Conservation (phyloP, 1,140 invertebrate genomes). For the Ceratina japonica region DNA sequence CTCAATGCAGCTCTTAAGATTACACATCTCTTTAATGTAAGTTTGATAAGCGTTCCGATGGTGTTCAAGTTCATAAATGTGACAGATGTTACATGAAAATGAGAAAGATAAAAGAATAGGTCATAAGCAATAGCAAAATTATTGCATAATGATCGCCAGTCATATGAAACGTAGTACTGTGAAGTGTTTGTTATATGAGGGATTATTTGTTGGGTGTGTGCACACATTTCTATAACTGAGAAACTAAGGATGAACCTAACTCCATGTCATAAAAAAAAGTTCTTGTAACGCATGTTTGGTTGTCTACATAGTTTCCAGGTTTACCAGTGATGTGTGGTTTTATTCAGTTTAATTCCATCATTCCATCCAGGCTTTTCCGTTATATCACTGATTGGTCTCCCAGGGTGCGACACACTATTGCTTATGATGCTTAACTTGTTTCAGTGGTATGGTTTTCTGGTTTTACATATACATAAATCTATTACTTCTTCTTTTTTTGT, state of each 20-base stretch:
- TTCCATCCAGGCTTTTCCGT: constrained; percentile 59
- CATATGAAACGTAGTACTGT: neutral
- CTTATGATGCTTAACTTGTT: constrained; percentile 60
- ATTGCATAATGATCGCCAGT: neutral
- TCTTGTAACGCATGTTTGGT: constrained; percentile 56
- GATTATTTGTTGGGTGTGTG: neutral
- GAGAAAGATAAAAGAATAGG: neutral
- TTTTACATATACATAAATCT: constrained; percentile 33
- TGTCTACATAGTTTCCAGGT: constrained; percentile 60
- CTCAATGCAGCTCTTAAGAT: too few species aligned
- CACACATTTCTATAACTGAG: neutral
- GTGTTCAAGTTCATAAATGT: neutral
- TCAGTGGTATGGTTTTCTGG: constrained; percentile 59
- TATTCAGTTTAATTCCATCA: constrained; percentile 60
- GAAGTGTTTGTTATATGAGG: too few species aligned
- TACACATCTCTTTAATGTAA: neutral
- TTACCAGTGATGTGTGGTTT: constrained; percentile 58
- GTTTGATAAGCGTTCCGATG: constrained; percentile 4
- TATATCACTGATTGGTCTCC: constrained; percentile 58
- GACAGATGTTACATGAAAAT: neutral
- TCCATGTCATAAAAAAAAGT: constrained; percentile 9
- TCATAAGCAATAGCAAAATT: neutral
- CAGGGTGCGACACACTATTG: constrained; percentile 56
- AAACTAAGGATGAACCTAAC: constrained; percentile 15
- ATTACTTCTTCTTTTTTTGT: constrained; percentile 32